Evolutionary conservation across 1,140 invertebrate genomes (phyloP).

Genomic region (Argopecten irradians): DNA sequence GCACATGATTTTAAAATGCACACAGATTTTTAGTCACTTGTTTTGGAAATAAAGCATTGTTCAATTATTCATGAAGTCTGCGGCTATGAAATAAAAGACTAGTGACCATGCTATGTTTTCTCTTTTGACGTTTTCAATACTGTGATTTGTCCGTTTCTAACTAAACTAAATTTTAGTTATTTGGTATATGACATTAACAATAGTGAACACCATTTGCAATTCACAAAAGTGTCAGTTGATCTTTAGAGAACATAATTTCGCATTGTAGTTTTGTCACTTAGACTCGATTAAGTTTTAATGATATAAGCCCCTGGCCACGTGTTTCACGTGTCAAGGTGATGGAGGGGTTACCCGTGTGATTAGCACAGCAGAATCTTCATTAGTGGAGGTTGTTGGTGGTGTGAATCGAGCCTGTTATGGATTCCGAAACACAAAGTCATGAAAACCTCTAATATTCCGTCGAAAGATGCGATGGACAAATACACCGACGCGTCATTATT

Average conservation of each 20-base stretch:
- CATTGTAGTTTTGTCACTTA: neutral
- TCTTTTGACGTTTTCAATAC: no score
- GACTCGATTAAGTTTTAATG: neutral
- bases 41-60: no score
- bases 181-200: no score
- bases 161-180: no score
- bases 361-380: neutral
- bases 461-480: neutral
- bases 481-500: neutral
- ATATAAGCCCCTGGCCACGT: neutral
- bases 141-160: no score
- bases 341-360: neutral
- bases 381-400: neutral
- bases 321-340: neutral
- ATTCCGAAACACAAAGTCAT: neutral
- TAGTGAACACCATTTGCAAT: no score
- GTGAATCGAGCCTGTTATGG: neutral
- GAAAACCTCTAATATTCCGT: neutral
- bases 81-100: no score
- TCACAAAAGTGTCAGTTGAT: neutral
- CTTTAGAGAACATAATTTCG: neutral
- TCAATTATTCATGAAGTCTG: no score
- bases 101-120: no score
- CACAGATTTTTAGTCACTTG: no score
- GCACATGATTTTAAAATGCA: no score